Evolutionary conservation across 2,113 vertebrate species (phyloP).

Genomic region (Noturus placidus): DNA sequence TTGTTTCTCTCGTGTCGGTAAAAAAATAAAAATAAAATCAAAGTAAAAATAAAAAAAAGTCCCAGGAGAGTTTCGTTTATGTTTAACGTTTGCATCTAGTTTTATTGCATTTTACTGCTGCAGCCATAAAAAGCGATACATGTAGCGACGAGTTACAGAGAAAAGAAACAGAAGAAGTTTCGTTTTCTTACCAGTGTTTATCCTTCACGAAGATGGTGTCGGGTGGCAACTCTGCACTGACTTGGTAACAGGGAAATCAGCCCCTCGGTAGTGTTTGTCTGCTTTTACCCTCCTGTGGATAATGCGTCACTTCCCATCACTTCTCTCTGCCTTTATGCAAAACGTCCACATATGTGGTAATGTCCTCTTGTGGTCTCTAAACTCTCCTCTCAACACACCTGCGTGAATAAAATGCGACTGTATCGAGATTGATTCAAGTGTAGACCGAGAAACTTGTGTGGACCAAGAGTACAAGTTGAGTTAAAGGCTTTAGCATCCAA

Average conservation of each 20-base stretch:
- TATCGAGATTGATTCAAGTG: neutral
- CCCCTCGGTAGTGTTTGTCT: neutral
- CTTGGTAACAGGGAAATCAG: too few relatives aligned
- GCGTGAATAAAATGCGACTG: neutral
- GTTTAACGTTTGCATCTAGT: neutral
- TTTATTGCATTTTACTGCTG: neutral
- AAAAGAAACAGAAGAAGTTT: neutral
- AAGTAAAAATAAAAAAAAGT: too few relatives aligned
- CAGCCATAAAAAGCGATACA: neutral
- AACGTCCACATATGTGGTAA: neutral
- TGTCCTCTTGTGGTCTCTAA: neutral
- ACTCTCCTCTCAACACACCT: neutral
- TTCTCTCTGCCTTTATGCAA: neutral
- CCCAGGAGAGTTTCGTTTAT: neutral
- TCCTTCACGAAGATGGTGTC: neutral
- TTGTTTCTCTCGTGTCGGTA: neutral
- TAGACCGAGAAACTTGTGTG: neutral
- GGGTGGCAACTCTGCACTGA: neutral
- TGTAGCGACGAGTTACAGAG: neutral
- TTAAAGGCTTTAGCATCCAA: neutral
- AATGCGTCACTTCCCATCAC: neutral
- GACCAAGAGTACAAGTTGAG: neutral
- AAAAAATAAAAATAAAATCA: too few relatives aligned
- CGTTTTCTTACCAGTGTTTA: neutral
- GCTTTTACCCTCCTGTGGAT: neutral